Evolutionary conservation across 2,797 vertebrate genomes (phyloP).

Genomic region (Eulemur albifrons): DNA sequence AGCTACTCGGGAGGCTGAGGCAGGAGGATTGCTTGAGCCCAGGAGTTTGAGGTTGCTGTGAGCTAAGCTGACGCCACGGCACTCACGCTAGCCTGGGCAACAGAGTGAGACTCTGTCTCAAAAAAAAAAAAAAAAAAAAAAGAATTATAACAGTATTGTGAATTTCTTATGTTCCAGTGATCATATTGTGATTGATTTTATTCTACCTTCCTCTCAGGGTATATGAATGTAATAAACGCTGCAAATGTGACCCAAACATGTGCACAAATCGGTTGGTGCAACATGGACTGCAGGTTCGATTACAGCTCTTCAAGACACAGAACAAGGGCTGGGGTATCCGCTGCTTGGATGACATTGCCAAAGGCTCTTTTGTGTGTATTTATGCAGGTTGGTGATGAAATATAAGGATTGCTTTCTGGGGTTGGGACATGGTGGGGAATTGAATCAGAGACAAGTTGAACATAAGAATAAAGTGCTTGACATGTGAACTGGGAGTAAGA

Average conservation of each 20-base stretch:
- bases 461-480: neutral
- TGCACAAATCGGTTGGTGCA: conserved; percentile 97
- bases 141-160: neutral
- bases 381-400: conserved; percentile 90
- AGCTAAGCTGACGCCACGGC: too few species aligned
- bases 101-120: too few species aligned
- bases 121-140: neutral
- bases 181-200: conserved; percentile 15
- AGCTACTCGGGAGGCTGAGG: too few species aligned
- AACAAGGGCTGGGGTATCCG: conserved; percentile 99
- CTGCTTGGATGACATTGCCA: conserved; percentile 97
- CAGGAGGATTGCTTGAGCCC: too few species aligned
- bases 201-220: conserved; percentile 84
- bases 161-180: neutral
- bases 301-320: conserved; percentile 98
- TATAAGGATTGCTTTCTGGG: neutral
- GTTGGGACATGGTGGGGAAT: neutral
- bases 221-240: conserved; percentile 97
- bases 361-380: conserved; percentile 98
- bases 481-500: neutral
- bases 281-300: conserved; percentile 95
- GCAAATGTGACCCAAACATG: conserved; percentile 92
- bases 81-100: too few species aligned
- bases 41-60: too few species aligned
- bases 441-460: neutral